Evolutionary conservation across 2,888 invertebrate species (phyloP).

Genomic region (Barypeithes pellucidus): DNA sequence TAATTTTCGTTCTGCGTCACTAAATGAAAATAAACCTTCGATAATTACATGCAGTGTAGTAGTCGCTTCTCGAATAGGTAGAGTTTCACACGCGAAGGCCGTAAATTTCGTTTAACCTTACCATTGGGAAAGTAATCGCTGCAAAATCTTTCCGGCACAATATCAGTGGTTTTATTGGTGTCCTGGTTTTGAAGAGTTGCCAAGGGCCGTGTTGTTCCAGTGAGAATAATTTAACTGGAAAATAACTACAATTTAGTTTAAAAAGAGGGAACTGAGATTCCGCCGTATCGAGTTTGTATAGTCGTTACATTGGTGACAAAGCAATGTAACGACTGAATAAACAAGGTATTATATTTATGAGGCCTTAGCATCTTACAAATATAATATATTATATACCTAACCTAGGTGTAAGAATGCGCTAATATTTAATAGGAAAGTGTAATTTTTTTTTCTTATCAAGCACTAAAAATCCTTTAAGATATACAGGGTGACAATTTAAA

Average conservation of each 20-base stretch:
- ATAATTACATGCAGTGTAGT: slow-evolving; percentile 22
- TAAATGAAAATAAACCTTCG: slow-evolving; percentile 19
- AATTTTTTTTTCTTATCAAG: too few species aligned
- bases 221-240: not conserved
- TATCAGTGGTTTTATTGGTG: slow-evolving; percentile 13
- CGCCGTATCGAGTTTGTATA: too few species aligned
- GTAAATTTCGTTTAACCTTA: slow-evolving; percentile 17
- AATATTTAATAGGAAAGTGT: too few species aligned
- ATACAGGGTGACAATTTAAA: too few species aligned
- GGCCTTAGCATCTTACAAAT: too few species aligned
- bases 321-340: too few species aligned
- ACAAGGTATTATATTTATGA: too few species aligned
- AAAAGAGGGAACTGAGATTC: too few species aligned
- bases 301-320: too few species aligned
- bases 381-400: too few species aligned
- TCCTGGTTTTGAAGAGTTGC: slow-evolving; percentile 10
- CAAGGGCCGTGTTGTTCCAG: slow-evolving; percentile 1
- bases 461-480: too few species aligned
- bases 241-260: not conserved
- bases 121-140: slow-evolving; percentile 23
- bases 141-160: slow-evolving; percentile 7
- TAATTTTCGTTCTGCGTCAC: slow-evolving; percentile 11
- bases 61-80: slow-evolving; percentile 13
- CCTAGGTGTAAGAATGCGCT: too few species aligned
- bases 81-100: slow-evolving; percentile 20